Percentiles rank a stretch among this genome's conserved stretches.
Evolutionary conservation across 1,140 invertebrate species (phyloP).

Genomic region (Uloborus diversus): DNA sequence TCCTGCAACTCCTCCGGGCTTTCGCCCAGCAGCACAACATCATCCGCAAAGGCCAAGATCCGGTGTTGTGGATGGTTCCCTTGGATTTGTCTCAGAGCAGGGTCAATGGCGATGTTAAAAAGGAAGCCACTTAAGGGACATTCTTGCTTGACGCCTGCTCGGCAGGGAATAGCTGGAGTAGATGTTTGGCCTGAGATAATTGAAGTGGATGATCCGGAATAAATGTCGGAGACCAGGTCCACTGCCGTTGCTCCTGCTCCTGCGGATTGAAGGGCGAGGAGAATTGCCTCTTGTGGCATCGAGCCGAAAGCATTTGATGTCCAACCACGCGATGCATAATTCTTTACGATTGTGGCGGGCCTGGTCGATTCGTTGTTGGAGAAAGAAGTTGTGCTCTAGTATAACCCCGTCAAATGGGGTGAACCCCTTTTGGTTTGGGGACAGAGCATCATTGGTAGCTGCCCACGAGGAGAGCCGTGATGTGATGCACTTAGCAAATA

Average conservation of each 20-base stretch:
- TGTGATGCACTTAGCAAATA: neutral
- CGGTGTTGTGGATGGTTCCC: neutral
- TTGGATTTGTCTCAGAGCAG: slow-evolving; percentile 14
- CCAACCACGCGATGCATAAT: slow-evolving; percentile 58
- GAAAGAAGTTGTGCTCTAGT: neutral
- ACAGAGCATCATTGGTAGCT: neutral
- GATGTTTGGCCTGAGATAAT: slow-evolving; percentile 3
- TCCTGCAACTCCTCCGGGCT: neutral
- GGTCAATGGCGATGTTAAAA: slow-evolving; percentile 63
- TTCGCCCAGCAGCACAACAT: neutral
- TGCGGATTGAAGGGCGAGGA: slow-evolving; percentile 19
- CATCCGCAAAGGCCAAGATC: neutral
- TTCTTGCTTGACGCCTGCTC: slow-evolving; percentile 62
- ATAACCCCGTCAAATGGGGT: slow-evolving; percentile 1
- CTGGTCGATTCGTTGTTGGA: neutral
- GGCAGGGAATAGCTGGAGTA: slow-evolving; percentile 8
- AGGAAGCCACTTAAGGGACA: slow-evolving; percentile 61
- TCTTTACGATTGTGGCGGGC: slow-evolving; percentile 22
- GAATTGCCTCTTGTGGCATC: slow-evolving; percentile 59
- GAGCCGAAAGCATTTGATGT: slow-evolving; percentile 63
- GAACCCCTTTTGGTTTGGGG: slow-evolving; percentile 2
- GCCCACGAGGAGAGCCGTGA: neutral
- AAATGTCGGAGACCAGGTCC: slow-evolving; percentile 19
- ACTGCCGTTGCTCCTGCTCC: slow-evolving; percentile 20
- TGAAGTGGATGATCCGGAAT: neutral